These are phyloP conservation scores for Lerista edwardsae DNA, from an alignment of 2,797 vertebrate genomes.

Conservation along the genomic window DNA sequence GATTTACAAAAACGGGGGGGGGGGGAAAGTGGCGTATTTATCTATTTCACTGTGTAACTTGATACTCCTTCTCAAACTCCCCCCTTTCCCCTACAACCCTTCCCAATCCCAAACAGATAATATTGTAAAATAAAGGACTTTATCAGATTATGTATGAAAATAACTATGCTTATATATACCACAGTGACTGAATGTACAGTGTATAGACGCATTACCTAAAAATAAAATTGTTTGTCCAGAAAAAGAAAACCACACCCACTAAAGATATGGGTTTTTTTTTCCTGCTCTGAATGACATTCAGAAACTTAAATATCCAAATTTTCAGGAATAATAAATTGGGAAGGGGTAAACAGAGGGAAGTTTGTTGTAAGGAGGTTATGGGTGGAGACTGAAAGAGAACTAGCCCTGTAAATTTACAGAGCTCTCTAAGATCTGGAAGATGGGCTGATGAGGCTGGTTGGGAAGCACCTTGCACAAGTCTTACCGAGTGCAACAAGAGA, in stretches of 20 bases:
- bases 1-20: conserved; percentile 81
- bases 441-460: no score
- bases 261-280: conserved; percentile 13
- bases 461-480: no score
- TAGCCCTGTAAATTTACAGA: not conserved
- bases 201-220: conserved; percentile 96
- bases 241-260: conserved; percentile 51
- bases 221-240: conserved; percentile 98
- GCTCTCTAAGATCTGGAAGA: not conserved
- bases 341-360: no score
- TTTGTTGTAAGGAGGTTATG: not conserved
- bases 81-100: conserved; percentile 66
- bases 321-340: not conserved
- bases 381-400: not conserved
- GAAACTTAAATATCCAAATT: not conserved
- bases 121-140: conserved; percentile 95
- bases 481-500: no score
- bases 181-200: conserved; percentile 98
- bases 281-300: not conserved
- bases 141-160: conserved; percentile 92
- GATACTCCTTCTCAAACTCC: conserved; percentile 73
- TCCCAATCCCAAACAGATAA: conserved; percentile 81
- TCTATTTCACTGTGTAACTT: conserved; percentile 82
- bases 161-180: conserved; percentile 95
- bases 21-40: conserved; percentile 89